Conservation (phyloP, 2,113 vertebrate genomes). For the Puffinus mauretanicus region DNA sequence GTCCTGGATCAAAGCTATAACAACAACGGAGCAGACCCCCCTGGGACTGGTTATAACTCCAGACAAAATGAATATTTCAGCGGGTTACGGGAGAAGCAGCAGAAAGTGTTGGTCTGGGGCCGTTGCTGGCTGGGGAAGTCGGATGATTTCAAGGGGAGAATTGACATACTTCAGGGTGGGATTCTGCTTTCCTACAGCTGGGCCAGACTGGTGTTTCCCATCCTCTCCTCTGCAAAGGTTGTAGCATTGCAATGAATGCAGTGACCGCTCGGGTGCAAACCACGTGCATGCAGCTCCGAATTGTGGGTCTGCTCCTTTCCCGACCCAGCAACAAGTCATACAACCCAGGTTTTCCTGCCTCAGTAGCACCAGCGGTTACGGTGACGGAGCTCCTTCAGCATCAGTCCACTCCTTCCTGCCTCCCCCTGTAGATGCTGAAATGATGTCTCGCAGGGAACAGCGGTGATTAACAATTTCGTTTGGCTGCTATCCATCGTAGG, state of each 20-base stretch:
- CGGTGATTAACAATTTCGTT: background rate
- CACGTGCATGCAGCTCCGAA: fast-evolving
- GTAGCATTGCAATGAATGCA: background rate
- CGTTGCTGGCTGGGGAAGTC: background rate
- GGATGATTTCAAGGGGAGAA: background rate
- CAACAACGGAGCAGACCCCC: background rate
- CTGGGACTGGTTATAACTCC: background rate
- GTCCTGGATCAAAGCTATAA: background rate
- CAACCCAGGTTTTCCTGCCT: background rate
- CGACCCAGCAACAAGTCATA: background rate
- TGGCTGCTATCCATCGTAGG: background rate
- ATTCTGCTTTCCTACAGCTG: background rate
- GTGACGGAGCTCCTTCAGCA: background rate
- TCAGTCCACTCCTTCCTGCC: background rate
- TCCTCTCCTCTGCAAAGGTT: too few relatives aligned
- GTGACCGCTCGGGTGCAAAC: background rate
- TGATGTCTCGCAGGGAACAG: background rate
- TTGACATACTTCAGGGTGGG: background rate
- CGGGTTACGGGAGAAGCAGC: background rate
- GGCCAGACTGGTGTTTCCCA: background rate
- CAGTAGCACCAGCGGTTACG: background rate
- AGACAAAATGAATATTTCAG: background rate
- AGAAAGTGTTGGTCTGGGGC: background rate
- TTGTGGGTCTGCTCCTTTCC: background rate
- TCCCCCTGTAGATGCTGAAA: background rate